Evolutionary conservation across 2,888 invertebrate genomes (phyloP).

Genomic region (Mantis religiosa): DNA sequence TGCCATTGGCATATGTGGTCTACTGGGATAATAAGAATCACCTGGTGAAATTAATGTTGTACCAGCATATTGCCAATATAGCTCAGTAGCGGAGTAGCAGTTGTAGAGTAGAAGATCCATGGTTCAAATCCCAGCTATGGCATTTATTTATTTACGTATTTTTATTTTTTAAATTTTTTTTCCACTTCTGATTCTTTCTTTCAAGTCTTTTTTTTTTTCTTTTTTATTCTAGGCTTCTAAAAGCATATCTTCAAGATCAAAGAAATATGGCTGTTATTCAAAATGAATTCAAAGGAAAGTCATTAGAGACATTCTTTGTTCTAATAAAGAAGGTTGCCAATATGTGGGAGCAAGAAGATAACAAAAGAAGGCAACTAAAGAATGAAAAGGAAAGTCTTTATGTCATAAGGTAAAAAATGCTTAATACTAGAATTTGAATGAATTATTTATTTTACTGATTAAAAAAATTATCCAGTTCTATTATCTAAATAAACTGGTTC

Average conservation of each 20-base stretch:
- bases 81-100: too few relatives aligned
- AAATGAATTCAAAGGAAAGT: not conserved
- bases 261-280: not conserved
- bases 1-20: too few relatives aligned
- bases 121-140: too few relatives aligned
- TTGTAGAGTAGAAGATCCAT: too few relatives aligned
- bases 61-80: too few relatives aligned
- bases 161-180: too few relatives aligned
- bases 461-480: not conserved
- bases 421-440: not conserved
- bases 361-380: conserved; percentile 59
- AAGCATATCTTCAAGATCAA: conserved; percentile 37
- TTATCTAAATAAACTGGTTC: too few relatives aligned
- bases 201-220: not conserved
- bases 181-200: too few relatives aligned
- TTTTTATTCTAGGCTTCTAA: conserved; percentile 52
- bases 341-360: conserved; percentile 74
- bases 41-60: too few relatives aligned
- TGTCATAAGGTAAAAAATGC: conserved; percentile 15
- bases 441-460: not conserved
- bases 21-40: too few relatives aligned
- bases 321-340: conserved; percentile 59
- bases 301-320: conserved; percentile 49
- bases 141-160: too few relatives aligned
- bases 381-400: conserved; percentile 68